Percentiles rank a stretch among this genome's conserved stretches.
These are phyloP conservation scores for Stegastes partitus DNA, from an alignment of 2,113 vertebrate species.

Conservation along the genomic window DNA sequence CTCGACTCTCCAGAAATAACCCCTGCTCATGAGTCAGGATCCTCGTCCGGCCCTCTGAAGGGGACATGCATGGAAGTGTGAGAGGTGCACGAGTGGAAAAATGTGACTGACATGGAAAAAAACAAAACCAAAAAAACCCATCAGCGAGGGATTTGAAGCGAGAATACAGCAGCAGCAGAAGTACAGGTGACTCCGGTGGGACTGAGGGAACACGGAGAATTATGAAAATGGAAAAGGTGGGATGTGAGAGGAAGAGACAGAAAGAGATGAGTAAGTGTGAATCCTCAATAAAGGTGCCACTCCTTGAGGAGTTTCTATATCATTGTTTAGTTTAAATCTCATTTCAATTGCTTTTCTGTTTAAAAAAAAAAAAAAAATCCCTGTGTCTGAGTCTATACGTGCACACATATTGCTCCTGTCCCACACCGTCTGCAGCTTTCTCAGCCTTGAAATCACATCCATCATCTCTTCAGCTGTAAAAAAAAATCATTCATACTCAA, in stretches of 20 bases:
- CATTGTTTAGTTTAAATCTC: background rate
- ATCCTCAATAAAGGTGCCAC: constrained; percentile 14
- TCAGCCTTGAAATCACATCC: too few species aligned
- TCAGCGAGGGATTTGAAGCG: background rate
- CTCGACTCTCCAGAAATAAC: constrained; percentile 65
- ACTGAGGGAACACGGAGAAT: background rate
- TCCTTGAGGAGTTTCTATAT: constrained; percentile 11
- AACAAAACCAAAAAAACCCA: too few species aligned
- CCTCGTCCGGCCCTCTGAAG: constrained; percentile 13
- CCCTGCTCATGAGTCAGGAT: constrained; percentile 45
- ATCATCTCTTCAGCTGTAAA: too few species aligned
- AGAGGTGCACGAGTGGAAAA: constrained; percentile 17
- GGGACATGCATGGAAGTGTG: constrained; percentile 9
- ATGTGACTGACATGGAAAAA: constrained; percentile 31
- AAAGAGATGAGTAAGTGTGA: constrained; percentile 39
- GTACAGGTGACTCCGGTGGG: background rate
- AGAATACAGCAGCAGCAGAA: background rate
- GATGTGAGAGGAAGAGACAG: constrained; percentile 26
- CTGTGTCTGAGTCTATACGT: background rate
- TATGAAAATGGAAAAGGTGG: constrained; percentile 39
- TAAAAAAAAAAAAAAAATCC: constrained; percentile 4
- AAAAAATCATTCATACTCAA: too few species aligned
- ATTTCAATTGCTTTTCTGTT: background rate
- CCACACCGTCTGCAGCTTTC: background rate
- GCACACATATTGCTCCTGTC: background rate